Percentiles rank a stretch among this genome's conserved stretches.
Conservation (phyloP, 2,113 vertebrate genomes). For the Dryoscopus gambensis region DNA sequence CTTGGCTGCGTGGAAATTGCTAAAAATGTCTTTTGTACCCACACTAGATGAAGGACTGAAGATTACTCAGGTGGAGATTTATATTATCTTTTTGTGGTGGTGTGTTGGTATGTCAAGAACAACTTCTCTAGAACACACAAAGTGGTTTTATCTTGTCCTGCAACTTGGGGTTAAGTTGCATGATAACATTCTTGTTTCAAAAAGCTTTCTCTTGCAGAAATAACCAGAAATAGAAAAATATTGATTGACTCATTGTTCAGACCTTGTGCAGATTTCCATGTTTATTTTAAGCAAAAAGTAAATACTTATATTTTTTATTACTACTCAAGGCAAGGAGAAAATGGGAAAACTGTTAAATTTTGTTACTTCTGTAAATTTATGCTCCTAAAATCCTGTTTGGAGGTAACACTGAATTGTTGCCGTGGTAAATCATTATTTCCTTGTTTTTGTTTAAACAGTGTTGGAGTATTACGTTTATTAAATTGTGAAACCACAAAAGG, state of each 20-base stretch:
- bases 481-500: background rate
- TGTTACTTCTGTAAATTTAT: background rate
- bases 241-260: background rate
- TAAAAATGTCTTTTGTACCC: background rate
- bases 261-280: background rate
- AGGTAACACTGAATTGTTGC: background rate
- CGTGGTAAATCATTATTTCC: background rate
- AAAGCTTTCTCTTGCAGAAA: background rate
- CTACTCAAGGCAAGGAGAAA: background rate
- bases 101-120: background rate
- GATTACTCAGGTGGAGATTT: background rate
- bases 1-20: background rate
- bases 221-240: background rate
- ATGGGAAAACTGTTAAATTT: background rate
- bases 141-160: background rate
- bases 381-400: background rate
- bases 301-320: background rate
- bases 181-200: background rate
- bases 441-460: background rate
- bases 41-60: background rate
- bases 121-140: background rate
- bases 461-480: background rate
- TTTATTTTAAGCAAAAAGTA: background rate
- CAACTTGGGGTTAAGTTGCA: background rate
- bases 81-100: background rate